A percentile compares a stretch with the other conserved stretches of the same genome.
Conservation (phyloP, 2,113 vertebrate genomes). For the Rousettus leschenaultii region DNA sequence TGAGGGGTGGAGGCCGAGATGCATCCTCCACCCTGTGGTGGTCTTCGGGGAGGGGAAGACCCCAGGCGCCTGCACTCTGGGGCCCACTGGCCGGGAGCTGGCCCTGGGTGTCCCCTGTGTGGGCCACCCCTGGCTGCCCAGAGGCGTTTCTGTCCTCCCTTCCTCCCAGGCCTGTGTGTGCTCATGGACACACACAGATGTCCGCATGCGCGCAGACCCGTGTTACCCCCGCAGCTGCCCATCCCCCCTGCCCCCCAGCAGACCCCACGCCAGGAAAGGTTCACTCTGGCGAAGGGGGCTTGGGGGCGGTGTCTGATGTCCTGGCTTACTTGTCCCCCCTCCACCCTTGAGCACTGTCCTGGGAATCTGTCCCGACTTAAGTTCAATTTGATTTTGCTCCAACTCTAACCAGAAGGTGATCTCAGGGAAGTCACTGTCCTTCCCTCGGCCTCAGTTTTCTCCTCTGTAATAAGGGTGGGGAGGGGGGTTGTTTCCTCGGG, state of each 20-base stretch:
- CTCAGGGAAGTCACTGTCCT: neutral
- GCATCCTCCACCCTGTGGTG: neutral
- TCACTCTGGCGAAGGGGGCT: neutral
- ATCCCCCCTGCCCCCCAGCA: neutral
- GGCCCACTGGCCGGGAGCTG: neutral
- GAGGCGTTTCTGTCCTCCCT: rapidly evolving
- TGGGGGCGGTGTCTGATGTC: neutral
- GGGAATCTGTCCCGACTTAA: neutral
- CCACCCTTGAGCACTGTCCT: neutral
- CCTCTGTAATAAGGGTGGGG: neutral
- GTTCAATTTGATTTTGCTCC: neutral
- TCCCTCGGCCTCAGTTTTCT: neutral
- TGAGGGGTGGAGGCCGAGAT: constrained; percentile 63
- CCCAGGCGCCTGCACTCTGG: rapidly evolving
- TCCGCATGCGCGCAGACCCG: rapidly evolving
- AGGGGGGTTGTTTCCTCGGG: neutral
- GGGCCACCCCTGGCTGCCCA: neutral
- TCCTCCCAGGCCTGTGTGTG: neutral
- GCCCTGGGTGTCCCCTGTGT: rapidly evolving
- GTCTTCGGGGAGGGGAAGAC: constrained; percentile 5
- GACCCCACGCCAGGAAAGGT: neutral
- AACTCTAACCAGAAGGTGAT: neutral
- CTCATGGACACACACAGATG: neutral
- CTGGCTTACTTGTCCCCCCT: neutral
- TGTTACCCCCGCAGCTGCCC: neutral